Evolutionary conservation across 2,797 vertebrate species (phyloP), one percentile per base, ranked within the genome.

Genomic region (Galaxias olidus): DNA sequence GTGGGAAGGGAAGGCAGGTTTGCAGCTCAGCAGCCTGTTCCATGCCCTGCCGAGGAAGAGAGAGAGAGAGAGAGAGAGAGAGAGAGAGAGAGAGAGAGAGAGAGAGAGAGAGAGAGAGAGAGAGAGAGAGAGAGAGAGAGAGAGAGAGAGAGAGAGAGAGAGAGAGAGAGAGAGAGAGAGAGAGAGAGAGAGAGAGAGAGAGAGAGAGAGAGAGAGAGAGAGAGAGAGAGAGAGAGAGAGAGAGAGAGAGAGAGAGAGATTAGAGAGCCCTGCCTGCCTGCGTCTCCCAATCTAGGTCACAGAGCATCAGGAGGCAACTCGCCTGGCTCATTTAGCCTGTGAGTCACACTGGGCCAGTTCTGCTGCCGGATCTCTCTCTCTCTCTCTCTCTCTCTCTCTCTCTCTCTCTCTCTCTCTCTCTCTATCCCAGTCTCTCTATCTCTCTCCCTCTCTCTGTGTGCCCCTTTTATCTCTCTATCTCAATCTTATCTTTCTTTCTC

Each of bases 221-320:
- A 59, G 53, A 14, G 48, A 47, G 12, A 56, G 60, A 44, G 70
- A 60, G 55, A 51, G 46, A 43, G 62, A 62, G 62, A 58, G 61
- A 64, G 56, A 51, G 56, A 59, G 50, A 19, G 51, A 60, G 59
- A 68, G 10, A 78, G 65, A 65, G 73, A 86, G 84, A 88, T 88
- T 90, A 91, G 90, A 90, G 66, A 19, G 65, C 68, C 69, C 69
- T 84, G 78, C 71, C 71, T 83, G 75, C 82, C 68, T 86, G 78
- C 49, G 8, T 82, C 71, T 83, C 79, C 79, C 80, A 85, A 91
- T 91, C 88, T 91, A 91, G 90, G 90, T 91, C 91, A 92, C 88
- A 89, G 86, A 88, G 86, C 86, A 89, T 84, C 80, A 82, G 81
- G 85, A 86, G 88, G 82, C 86, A 87, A 85, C 80, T 82, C 58